phyloP scores from a whole-genome alignment of 2,888 invertebrate genomes.

The Macaria liturata region DNA sequence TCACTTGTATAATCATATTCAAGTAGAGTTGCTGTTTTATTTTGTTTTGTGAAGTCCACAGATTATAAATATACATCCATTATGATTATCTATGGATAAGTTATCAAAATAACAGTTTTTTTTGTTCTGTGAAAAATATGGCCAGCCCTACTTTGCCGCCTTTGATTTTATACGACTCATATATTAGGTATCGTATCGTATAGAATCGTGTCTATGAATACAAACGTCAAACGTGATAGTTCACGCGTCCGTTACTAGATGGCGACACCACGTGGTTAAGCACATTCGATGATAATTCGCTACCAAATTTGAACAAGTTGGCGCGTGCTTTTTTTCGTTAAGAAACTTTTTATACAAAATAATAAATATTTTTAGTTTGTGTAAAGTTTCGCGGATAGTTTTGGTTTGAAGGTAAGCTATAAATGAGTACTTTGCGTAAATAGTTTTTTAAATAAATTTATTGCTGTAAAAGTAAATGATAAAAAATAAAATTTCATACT shows the following conservation, averaged over 20 bases:
- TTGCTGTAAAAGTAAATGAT: not conserved
- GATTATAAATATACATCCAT: no score
- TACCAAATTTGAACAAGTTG: not conserved
- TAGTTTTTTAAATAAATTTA: not conserved
- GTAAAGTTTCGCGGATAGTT: not conserved
- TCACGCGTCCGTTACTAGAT: not conserved
- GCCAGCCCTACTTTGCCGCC: no score
- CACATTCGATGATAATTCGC: not conserved
- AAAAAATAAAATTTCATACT: no score
- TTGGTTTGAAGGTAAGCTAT: not conserved
- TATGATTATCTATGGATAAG: no score
- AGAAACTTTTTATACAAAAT: not conserved
- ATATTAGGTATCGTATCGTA: no score
- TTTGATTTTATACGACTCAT: no score
- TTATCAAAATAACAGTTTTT: no score
- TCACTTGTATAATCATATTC: no score
- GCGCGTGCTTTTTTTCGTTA: not conserved
- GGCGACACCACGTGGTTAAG: not conserved
- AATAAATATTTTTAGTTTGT: not conserved
- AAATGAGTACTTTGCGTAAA: not conserved
- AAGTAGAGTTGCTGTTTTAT: no score
- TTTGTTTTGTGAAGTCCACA: no score
- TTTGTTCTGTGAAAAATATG: no score
- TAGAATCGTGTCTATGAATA: not conserved
- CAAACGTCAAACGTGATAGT: conserved; percentile 1